Evolutionary conservation across 2,797 vertebrate species (phyloP).

Genomic region (Dromococcyx pavoninus): DNA sequence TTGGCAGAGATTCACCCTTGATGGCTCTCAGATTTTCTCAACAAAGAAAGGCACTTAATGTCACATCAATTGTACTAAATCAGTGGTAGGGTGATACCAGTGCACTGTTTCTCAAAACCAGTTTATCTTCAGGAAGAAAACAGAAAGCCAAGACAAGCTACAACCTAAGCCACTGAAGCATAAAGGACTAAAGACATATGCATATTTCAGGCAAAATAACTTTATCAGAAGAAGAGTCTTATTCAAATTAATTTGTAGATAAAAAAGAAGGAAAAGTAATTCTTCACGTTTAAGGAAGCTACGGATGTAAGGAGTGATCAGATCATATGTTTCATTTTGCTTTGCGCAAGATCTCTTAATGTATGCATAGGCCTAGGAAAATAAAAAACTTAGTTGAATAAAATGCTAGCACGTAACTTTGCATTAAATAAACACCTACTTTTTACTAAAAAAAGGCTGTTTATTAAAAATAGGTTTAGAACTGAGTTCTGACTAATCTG

Average conservation of each 20-base stretch:
- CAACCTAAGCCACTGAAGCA: background rate
- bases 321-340: background rate
- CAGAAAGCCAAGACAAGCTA: background rate
- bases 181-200: background rate
- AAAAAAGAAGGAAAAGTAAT: background rate
- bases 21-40: background rate
- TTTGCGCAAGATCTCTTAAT: background rate
- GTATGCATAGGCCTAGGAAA: background rate
- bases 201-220: background rate
- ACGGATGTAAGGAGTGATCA: background rate
- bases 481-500: background rate
- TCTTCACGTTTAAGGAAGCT: background rate
- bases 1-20: background rate
- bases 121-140: background rate
- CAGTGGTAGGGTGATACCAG: background rate
- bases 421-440: background rate
- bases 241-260: background rate
- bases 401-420: background rate
- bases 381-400: background rate
- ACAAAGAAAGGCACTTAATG: background rate
- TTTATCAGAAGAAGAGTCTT: background rate
- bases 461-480: background rate
- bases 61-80: background rate
- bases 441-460: background rate
- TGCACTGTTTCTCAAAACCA: background rate